These are phyloP conservation scores for Tyto alba DNA, from an alignment of 2,113 vertebrate species.

Conservation along the genomic window DNA sequence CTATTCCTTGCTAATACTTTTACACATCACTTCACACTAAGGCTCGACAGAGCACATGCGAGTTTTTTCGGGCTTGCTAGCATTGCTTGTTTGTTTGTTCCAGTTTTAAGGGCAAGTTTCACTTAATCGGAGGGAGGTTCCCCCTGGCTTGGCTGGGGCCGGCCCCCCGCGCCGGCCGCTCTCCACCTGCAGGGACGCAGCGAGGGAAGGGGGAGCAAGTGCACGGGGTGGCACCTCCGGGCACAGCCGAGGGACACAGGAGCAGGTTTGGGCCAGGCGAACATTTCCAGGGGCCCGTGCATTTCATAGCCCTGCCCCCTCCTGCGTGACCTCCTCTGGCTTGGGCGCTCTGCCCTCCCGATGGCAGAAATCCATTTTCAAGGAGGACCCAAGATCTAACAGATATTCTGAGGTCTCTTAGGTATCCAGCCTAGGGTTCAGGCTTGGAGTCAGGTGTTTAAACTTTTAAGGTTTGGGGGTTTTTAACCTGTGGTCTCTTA, in stretches of 20 bases:
- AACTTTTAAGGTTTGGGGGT: background rate
- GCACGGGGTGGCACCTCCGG: background rate
- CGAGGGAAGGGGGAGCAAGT: background rate
- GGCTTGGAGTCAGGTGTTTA: background rate
- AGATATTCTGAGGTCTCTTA: background rate
- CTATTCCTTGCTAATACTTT: background rate
- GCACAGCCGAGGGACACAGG: background rate
- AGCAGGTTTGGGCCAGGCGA: rapidly evolving
- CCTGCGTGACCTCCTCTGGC: background rate
- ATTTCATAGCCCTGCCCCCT: rapidly evolving
- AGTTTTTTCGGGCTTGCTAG: background rate
- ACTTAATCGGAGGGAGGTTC: rapidly evolving
- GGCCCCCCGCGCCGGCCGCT: rapidly evolving
- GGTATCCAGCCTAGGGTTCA: background rate
- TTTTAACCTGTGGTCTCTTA: background rate
- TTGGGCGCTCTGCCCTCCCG: background rate
- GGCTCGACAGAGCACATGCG: background rate
- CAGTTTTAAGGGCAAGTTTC: background rate
- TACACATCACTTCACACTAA: background rate
- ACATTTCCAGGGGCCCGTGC: rapidly evolving
- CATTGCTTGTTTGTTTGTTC: background rate
- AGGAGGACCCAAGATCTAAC: background rate
- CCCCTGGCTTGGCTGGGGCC: background rate
- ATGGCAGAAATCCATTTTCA: background rate
- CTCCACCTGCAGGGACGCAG: rapidly evolving